Base-by-base conservation (phyloP, 2,797 vertebrate species). In the Lacerta bilineata region DNA sequence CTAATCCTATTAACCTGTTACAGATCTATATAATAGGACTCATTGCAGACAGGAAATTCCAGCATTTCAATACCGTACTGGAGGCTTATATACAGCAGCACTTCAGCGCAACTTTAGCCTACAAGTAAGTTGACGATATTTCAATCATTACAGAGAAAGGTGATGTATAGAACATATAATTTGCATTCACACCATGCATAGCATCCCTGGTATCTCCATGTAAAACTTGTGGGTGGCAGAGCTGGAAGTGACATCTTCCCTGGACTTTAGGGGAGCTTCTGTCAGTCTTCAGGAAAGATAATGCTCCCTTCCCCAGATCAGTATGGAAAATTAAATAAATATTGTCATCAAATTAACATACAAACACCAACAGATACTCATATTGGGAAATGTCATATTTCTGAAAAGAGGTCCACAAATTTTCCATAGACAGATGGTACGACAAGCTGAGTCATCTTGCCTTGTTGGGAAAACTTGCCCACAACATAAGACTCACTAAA, bases 81-180 rank as follows among this genome's bases (percentile, higher is more conserved):
- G 99, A 99, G 96, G 99, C 99, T 4, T 99, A 99, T 89, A 99
- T 99, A 93, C 98, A 99, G 72, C 99, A 99, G 92, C 99, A 99
- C 94, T 99, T 99, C 89, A 99, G 99, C 87, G 99, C 99, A 17
- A 99, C 99, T 0, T 87, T 99, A 94, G 99, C 99, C 66, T 99
- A 99, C 97, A 99, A 99, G 99, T 99, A 97, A 95, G 98, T 97
- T 59, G 80, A 83, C 91, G 15, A 2, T 76, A 83, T 59, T 0
- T 46, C 0, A 39, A 39, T 23, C 41, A 39, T n/a, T 39, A 75
- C 39, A 17, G 25, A 18, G 17, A 82, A 88, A 23, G 0, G 33
- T 10, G 25, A 29, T 61, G 17, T 36, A 61, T 3, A n/a, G 20
- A 81, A 9, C 27, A 29, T 3, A 41, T n/a, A 27, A 20, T n/a